phyloP scores from a whole-genome alignment of 2,113 vertebrate genomes.

The Semnopithecus entellus region DNA sequence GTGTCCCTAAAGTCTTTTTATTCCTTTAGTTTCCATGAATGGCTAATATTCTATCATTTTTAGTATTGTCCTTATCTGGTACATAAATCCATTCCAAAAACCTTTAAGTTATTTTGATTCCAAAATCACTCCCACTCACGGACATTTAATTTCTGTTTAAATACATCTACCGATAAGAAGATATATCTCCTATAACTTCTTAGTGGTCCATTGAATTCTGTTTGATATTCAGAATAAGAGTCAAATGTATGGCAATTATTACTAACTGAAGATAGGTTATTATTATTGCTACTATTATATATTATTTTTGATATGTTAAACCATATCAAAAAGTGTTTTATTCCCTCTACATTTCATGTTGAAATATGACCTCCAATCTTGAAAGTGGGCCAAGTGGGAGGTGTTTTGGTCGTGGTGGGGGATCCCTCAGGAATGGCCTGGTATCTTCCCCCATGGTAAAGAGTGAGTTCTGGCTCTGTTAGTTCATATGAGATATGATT shows the following conservation, averaged over 20 bases:
- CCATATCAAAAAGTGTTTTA: too few relatives aligned
- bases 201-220: background rate
- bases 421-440: too few relatives aligned
- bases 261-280: background rate
- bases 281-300: background rate
- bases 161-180: background rate
- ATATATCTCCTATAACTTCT: background rate
- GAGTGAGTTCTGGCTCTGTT: too few relatives aligned
- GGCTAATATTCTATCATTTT: background rate
- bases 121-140: background rate
- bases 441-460: too few relatives aligned
- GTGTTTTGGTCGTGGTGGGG: too few relatives aligned
- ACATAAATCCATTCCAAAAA: background rate
- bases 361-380: too few relatives aligned
- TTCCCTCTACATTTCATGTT: too few relatives aligned
- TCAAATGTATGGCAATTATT: background rate
- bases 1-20: background rate
- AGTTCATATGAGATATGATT: too few relatives aligned
- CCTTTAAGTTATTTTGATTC: background rate
- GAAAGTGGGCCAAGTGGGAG: too few relatives aligned
- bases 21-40: background rate
- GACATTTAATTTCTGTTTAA: constrained; percentile 18
- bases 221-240: background rate
- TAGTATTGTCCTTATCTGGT: background rate
- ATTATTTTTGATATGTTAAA: background rate